Evolutionary conservation across 2,797 vertebrate species (phyloP), one percentile per base, ranked within the genome.

Genomic region (Myoxocephalus aenaeus): DNA sequence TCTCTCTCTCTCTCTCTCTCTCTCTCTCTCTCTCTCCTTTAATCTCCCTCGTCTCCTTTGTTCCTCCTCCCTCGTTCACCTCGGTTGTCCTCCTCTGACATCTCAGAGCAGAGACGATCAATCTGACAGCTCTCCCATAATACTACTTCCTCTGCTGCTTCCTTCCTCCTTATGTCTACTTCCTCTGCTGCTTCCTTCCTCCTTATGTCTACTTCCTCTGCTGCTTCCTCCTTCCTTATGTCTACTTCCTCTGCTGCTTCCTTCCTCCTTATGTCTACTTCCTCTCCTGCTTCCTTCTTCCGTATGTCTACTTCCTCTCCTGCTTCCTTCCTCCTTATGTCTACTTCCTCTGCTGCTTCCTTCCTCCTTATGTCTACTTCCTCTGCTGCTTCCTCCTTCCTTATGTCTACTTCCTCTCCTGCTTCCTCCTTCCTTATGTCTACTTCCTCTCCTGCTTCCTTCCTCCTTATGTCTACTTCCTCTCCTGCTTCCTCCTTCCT

Each of bases 11-110:
- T 34, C 34, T 34, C 34, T 34, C 34, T 34, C 34, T 34, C 34
- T 34, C 34, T 40, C 40, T 40, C 25, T 68, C 51, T 58, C 13
- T 68, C 56, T 25, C 65, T 48, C 62, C 56, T 54, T 78, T 75
- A 65, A 63, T 77, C 72, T 67, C 59, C 62, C 27, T 57, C 58
- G 20, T 10, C 7, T 65, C 61, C n/a, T 57, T 72, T 51, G 42
- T 68, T 7, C 22, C 32, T 32, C 46, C 25, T 56, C 46, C 53
- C 22, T 34, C 2, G 34, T 42, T 79, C 75, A 44, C 74, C 59
- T 69, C 66, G 63, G 63, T 56, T 69, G 75, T 80, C 84, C 83
- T 71, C 73, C 70, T 2, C 64, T 79, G 68, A 83, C 78, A 63
- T 77, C 75, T 50, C 54, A 0, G 62, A 53, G 51, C 69, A 48